phyloP scores from a whole-genome alignment of 2,888 invertebrate genomes.

The Agriopis leucophaearia region DNA sequence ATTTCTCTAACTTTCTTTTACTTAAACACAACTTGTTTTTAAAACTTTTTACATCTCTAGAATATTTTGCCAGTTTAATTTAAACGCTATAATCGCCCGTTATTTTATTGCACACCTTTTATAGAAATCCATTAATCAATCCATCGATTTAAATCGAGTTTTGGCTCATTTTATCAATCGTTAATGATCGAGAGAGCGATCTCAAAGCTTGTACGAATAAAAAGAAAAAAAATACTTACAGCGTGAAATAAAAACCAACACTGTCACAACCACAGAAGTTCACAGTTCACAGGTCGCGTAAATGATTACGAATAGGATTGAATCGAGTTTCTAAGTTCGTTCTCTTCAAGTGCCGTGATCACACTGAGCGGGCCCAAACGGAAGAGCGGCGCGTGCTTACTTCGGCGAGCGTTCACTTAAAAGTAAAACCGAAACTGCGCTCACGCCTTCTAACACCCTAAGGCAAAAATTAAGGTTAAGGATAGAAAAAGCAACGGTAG shows the following conservation, averaged over 20 bases:
- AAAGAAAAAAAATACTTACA: conserved; percentile 57
- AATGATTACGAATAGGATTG: conserved; percentile 62
- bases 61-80: conserved; percentile 18
- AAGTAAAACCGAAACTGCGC: conserved; percentile 73
- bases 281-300: conserved; percentile 75
- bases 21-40: conserved; percentile 36
- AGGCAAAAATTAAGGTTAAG: conserved; percentile 78
- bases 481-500: conserved; percentile 68
- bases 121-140: conserved; percentile 16
- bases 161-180: conserved; percentile 21
- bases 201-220: conserved; percentile 14
- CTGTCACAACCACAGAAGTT: conserved; percentile 74
- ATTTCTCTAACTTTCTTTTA: conserved; percentile 47
- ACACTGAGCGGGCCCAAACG: conserved; percentile 75
- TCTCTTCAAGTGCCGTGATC: conserved; percentile 78
- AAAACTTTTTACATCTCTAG: conserved; percentile 17
- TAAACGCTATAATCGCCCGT: conserved; percentile 6
- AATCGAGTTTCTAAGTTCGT: conserved; percentile 78
- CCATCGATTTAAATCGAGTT: conserved; percentile 24
- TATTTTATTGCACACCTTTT: conserved; percentile 23
- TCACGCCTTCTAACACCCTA: conserved; percentile 71
- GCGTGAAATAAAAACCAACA: conserved; percentile 58
- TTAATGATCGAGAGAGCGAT: conserved; percentile 6
- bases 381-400: conserved; percentile 74
- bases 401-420: conserved; percentile 74